phyloP scores from a whole-genome alignment of 2,113 vertebrate species.

The Capra hircus region DNA sequence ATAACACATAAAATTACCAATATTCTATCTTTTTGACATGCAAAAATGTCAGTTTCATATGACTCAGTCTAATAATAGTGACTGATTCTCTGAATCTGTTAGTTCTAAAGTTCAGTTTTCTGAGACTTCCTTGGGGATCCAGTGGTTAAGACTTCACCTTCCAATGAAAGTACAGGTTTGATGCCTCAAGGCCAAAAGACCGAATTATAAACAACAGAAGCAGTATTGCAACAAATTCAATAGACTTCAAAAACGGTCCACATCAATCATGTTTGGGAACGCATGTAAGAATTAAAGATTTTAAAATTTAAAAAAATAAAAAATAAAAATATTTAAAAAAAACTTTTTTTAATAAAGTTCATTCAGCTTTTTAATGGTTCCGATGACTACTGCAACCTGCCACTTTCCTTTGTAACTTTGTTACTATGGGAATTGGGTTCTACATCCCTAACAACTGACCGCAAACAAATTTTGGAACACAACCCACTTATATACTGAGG shows the following conservation, averaged over 20 bases:
- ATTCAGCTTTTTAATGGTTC: neutral
- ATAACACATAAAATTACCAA: neutral
- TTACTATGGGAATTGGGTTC: neutral
- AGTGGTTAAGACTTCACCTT: neutral
- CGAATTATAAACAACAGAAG: neutral
- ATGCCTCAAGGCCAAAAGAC: neutral
- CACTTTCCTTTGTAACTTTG: neutral
- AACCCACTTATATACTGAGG: neutral
- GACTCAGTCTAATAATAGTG: neutral
- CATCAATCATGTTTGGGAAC: neutral
- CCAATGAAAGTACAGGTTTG: neutral
- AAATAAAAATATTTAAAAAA: neutral
- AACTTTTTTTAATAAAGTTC: neutral
- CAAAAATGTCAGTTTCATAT: neutral
- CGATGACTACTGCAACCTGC: neutral
- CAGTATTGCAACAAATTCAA: neutral
- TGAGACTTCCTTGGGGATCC: neutral
- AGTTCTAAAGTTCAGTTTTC: neutral
- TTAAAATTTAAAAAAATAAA: too few relatives aligned
- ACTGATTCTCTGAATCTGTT: neutral
- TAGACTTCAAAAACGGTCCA: neutral
- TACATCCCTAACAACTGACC: neutral
- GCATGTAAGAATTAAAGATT: too few relatives aligned
- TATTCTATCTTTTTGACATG: neutral
- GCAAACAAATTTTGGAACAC: neutral